Conservation (phyloP, 2,888 invertebrate genomes). For the Melinopterus prodromus region DNA sequence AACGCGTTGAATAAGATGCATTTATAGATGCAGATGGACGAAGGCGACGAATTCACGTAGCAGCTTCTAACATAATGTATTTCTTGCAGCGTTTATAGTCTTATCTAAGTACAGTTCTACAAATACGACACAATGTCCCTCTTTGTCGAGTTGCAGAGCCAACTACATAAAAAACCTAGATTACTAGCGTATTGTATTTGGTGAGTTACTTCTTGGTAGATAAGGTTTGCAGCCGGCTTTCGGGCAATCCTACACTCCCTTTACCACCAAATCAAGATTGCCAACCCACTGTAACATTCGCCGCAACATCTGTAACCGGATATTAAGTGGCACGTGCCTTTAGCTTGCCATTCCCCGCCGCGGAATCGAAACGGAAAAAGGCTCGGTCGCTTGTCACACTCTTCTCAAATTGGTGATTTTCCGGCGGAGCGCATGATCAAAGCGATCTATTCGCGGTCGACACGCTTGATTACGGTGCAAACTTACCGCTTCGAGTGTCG, state of each 20-base stretch:
- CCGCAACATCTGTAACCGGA: neutral
- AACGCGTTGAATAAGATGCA: too few species aligned
- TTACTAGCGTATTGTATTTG: neutral
- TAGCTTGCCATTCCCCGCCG: neutral
- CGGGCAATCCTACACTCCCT: neutral
- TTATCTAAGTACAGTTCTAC: too few species aligned
- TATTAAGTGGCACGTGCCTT: neutral
- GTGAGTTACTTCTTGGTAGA: neutral
- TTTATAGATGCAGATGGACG: too few species aligned
- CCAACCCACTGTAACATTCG: neutral
- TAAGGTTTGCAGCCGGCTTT: neutral
- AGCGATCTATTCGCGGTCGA: neutral
- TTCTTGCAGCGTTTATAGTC: too few species aligned
- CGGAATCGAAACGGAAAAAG: neutral
- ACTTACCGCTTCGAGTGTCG: conserved; percentile 11
- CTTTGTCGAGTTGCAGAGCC: neutral
- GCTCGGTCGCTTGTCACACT: neutral
- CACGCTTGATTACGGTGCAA: neutral
- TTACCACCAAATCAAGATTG: neutral
- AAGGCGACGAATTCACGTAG: too few species aligned
- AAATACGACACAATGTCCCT: neutral
- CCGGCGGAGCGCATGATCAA: neutral
- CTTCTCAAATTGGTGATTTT: neutral
- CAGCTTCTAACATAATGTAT: too few species aligned
- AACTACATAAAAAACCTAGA: neutral